Percentiles rank a stretch among this genome's conserved stretches.
Evolutionary conservation across 2,797 vertebrate species (phyloP).

Genomic region (Heteromormyrus szaboi): DNA sequence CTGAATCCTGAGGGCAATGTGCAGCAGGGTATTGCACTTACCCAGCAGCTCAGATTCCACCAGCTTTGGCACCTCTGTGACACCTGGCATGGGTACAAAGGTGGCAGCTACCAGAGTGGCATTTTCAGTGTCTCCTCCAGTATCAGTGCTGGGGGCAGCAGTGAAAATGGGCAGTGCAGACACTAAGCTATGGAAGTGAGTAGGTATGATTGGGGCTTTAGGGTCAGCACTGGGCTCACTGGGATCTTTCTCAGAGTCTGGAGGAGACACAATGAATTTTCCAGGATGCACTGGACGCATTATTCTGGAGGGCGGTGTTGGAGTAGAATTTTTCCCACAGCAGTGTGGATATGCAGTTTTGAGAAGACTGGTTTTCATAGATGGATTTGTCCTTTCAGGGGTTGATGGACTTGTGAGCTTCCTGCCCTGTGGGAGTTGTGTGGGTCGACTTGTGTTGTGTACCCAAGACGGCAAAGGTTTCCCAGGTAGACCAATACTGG

Average conservation of each 20-base stretch:
- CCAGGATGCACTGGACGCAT: conserved; percentile 19
- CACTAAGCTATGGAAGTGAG: conserved; percentile 10
- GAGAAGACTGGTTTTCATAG: conserved; percentile 32
- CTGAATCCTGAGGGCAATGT: background rate
- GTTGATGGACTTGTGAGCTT: background rate
- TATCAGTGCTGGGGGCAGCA: conserved; percentile 25
- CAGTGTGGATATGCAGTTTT: conserved; percentile 43
- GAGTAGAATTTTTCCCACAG: conserved; percentile 38
- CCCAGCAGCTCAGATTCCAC: conserved; percentile 62
- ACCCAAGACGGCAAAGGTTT: conserved; percentile 33
- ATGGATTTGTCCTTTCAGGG: conserved; percentile 31
- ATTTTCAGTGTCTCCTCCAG: conserved; percentile 36
- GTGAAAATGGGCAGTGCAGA: conserved; percentile 29
- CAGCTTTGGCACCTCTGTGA: conserved; percentile 53
- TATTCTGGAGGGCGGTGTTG: conserved; percentile 36
- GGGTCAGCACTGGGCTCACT: conserved; percentile 30
- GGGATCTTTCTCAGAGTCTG: conserved; percentile 37
- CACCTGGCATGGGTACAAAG: conserved; percentile 63
- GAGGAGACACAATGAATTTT: conserved; percentile 19
- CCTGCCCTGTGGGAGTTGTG: conserved; percentile 24
- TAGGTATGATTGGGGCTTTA: conserved; percentile 26
- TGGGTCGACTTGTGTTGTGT: conserved; percentile 33
- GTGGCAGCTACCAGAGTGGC: conserved; percentile 57
- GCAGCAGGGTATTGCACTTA: conserved; percentile 30
- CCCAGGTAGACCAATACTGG: conserved; percentile 30